Percentiles rank a stretch among this genome's conserved stretches.
Evolutionary conservation across 2,888 invertebrate species (phyloP).

Genomic region (Nephrocerus scutellatus): DNA sequence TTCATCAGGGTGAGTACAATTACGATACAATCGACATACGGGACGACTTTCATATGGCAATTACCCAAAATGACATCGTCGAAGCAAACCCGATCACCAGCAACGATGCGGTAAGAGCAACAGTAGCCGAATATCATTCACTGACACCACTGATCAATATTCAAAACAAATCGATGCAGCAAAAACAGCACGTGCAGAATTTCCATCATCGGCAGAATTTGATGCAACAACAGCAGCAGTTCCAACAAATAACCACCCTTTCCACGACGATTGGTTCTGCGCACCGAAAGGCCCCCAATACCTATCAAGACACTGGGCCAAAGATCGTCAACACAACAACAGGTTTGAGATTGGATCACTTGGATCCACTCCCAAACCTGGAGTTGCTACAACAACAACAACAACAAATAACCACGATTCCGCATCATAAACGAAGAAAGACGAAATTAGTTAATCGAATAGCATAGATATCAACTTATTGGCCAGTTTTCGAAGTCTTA

Average conservation of each 20-base stretch:
- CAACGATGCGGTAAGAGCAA: conserved; percentile 25
- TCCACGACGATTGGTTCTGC: no score
- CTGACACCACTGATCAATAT: conserved; percentile 43
- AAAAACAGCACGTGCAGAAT: conserved; percentile 45
- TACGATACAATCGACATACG: conserved; percentile 69
- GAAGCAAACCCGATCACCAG: conserved; percentile 53
- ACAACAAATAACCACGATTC: conserved; percentile 20
- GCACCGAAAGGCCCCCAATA: no score
- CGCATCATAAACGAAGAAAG: conserved; percentile 55
- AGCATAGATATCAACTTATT: conserved; percentile 33
- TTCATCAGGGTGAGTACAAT: conserved; percentile 60
- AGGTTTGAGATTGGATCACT: no score
- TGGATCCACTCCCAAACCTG: conserved; percentile 19
- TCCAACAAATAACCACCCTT: no score
- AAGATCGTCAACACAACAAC: no score
- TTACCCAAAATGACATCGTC: conserved; percentile 50
- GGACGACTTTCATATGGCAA: conserved; percentile 48
- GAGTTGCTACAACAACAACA: conserved; percentile 25
- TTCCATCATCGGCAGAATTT: conserved; percentile 30
- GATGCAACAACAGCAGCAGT: conserved; percentile 21
- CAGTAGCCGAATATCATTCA: conserved; percentile 46
- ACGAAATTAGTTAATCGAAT: conserved; percentile 56
- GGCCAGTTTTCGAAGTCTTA: no score
- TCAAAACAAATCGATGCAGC: conserved; percentile 49
- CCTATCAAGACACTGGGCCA: no score